Base-by-base conservation (phyloP, 2,888 invertebrate species). In the Cryptus viduatorius region DNA sequence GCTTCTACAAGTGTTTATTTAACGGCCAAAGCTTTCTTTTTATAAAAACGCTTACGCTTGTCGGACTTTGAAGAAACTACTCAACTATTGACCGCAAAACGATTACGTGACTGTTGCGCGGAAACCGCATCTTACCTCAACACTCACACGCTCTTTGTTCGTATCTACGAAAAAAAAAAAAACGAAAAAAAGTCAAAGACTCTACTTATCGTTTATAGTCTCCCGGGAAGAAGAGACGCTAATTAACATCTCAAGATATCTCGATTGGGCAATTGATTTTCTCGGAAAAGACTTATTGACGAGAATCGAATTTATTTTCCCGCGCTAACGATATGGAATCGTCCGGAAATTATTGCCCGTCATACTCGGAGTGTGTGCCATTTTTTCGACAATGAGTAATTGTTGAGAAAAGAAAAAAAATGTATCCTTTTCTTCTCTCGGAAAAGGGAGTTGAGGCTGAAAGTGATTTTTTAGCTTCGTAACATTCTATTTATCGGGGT, bases 401-500 rank as follows among this genome's bases (percentile, higher is more conserved):
- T 56, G 24, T 4, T 24, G 4, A 10, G 1, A 24, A 53, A 19
- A 10, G n/a, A 16, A 56, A 16, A 65, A 12, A 42, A 2, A 65
- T 19, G 42, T 59, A 61, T 61, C 5, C 42, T 65, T 37, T 8
- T 64, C 37, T 37, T 10, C 4, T 16, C 24, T 19, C 19, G 12
- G 1, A 5, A 31, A 31, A 42, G 1, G 24, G 56, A 72, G 12
- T 19, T 12, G 12, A 67, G 77, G 48, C 72, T 59, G 31, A 71
- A 76, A 12, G 79, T 79, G 46, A 73, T 29, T 72, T 12, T 24
- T 50, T 50, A 61, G 79, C 56, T 56, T 31, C 71, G 37, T n/a
- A 37, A 10, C 8, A n/a, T 46, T 16, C 46, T 50, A 73, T 83
- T 67, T 75, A 69, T 69, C 61, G 67, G 67, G 10, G 61, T 73